Evolutionary conservation across 2,888 invertebrate species (phyloP).

Genomic region (Brenthis ino): DNA sequence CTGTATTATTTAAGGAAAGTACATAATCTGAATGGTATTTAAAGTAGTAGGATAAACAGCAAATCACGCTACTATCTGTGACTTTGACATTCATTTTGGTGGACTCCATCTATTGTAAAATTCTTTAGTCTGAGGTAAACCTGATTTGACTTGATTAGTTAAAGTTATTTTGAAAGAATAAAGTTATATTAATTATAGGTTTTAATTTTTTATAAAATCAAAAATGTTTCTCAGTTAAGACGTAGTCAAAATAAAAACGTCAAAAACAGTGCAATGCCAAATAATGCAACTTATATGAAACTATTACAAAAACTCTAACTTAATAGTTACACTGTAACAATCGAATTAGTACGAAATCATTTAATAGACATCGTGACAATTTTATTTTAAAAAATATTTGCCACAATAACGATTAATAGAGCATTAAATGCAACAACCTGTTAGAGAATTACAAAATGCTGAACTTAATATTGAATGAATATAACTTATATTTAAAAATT

Average conservation of each 20-base stretch:
- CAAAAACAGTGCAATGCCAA: neutral
- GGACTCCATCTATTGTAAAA: too few relatives aligned
- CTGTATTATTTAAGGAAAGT: too few relatives aligned
- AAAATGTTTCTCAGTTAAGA: too few relatives aligned
- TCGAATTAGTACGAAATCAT: conserved; percentile 8
- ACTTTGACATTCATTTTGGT: too few relatives aligned
- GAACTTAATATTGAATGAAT: neutral
- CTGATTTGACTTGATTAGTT: too few relatives aligned
- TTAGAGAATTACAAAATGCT: conserved; percentile 12
- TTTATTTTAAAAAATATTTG: neutral
- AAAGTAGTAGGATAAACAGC: too few relatives aligned
- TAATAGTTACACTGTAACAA: neutral
- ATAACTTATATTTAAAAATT: neutral
- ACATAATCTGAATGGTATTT: too few relatives aligned
- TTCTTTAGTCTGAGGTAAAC: too few relatives aligned
- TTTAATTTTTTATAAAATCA: too few relatives aligned
- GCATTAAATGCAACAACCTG: conserved; percentile 9
- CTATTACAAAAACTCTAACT: neutral
- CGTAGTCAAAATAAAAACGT: neutral
- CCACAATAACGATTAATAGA: conserved; percentile 13
- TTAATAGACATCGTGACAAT: conserved; percentile 9
- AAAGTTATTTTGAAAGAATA: too few relatives aligned
- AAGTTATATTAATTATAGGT: too few relatives aligned
- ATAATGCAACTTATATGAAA: conserved; percentile 5
- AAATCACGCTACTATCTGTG: too few relatives aligned